Base-by-base conservation (phyloP, 2,113 vertebrate genomes). In the Petromus typicus region DNA sequence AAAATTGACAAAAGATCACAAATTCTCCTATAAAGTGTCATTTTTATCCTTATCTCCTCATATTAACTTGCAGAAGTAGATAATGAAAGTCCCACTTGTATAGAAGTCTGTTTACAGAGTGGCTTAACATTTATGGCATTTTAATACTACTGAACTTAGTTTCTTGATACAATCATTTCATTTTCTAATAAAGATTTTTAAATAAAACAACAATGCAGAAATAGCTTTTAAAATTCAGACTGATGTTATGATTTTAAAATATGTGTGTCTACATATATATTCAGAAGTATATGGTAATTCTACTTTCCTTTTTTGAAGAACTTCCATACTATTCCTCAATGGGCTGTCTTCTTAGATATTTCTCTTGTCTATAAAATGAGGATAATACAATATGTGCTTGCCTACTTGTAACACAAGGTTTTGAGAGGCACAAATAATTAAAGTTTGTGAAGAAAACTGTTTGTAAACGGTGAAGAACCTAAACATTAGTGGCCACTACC, bases 381-480 rank as follows among this genome's bases (percentile, higher is more conserved):
- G 14, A 10, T 83, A 54, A 78, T 43, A n/a, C 69, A 48, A 67
- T 51, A 22, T 18, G 3, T 86, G 10, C 12, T 73, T 93, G 18
- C 37, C 90, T 79, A 48, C 17, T 59, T 87, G 64, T 16, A 61
- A 48, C 23, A 45, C 17, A 86, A 57, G 40, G 12, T 66, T 80
- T 79, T 71, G 22, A 84, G 20, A 86, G 34, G 13, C 51, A 92
- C n/a, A 86, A 30, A 86, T 69, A 87, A 90, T 95, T 96, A 61
- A 83, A 83, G 76, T 79, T 67, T 86, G 37, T 71, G 30, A 71
- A 79, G 40, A 93, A 45, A 25, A n/a, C n/a, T 89, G 32, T 93
- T 61, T 95, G 56, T 76, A 83, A 86, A 90, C 20, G n/a, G 17
- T 8, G 59, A 93, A 79, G 23, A 56, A 63, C 37, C 63, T 66